Base-by-base conservation (phyloP, 2,113 vertebrate species). In the Phylloscopus whistleri region DNA sequence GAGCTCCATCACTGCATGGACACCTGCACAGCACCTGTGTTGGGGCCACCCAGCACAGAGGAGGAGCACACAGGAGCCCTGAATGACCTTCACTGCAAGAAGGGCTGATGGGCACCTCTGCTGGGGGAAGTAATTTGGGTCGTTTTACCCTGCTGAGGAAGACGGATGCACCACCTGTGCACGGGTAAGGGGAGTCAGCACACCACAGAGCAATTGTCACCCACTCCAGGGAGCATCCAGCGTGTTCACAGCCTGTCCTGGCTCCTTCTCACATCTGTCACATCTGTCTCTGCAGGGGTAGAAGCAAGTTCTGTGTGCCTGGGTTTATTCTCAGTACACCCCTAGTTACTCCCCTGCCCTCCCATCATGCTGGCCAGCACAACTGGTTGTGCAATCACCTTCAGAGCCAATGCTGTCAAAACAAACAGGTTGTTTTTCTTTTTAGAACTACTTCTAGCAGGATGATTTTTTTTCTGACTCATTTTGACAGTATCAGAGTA, bases 1-100 rank as follows among this genome's bases (percentile, higher is more conserved):
- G 3, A 80, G 37, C 6, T 80, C 58, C 4, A 1, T 4, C 69
- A 5, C 44, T 18, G 73, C 59, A 7, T 0, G 0, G 24, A n/a
- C 67, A 49, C 39, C 26, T 37, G 37, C 62, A 19, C 19, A 70
- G 67, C 55, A 7, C 41, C 82, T 8, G 21, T 9, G 14, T 0
- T 13, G 44, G n/a, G 67, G 33, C 20, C 89, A 49, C 30, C 41
- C 67, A 33, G 19, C n/a, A 44, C 44, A 43, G 67, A 53, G 3
- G 22, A 46, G 39, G 22, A 41, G 43, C 43, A 28, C 16, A 41
- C 11, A 41, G 41, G 13, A 14, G 58, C 33, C 67, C 52, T 23
- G 43, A 28, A 27, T 2, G 43, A 41, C 24, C 30, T 33, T 73
- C 31, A 10, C 33, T 51, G 31, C 58, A 20, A 23, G 87, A 49